Evolutionary conservation across 2,113 vertebrate genomes (phyloP), one percentile per base, ranked within the genome.

Genomic region (Pelvicachromis taeniatus): DNA sequence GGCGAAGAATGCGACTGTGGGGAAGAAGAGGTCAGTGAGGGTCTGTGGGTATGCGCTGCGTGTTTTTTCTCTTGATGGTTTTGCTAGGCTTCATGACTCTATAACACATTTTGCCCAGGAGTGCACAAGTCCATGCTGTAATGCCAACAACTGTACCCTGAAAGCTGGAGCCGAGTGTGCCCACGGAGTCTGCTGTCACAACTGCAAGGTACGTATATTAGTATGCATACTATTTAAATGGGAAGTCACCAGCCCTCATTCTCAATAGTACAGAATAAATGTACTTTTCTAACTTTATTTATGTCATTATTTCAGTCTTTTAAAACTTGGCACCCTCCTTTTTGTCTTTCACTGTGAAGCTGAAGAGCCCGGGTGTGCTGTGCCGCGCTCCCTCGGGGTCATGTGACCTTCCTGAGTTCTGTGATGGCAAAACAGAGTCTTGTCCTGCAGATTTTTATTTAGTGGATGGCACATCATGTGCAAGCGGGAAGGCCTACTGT

Each of bases 1-100:
- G 98, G 98, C 3, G 99, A 99, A 88, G 97, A 99, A 56, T 99
- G 99, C 92, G 99, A 99, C 95, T 99, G 99, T 85, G 99, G 99
- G 55, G 97, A 98, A 7, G 96, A 96, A 68, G 97, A 99, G 96
- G 98, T 99, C 88, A 94, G 95, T 23, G 31, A 38, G 21, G 61
- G 4, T 84, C 21, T 82, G 53, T 84, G 17, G 77, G 53, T 82
- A 16, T 82, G 77, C 81, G 35, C 16, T 82, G 1, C 0, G 2
- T 56, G 2, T 80, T 63, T 63, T 80, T 63, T 61, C 16, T 26
- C 6, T 16, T 6, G 16, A 23, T 52, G 29, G 2, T 80, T 89
- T 63, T 56, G 16, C 54, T 19, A 42, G 73, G 40, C 23, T 53
- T 85, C 73, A 83, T 45, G 17, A 53, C 12, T 50, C 10, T 61